phyloP scores from a whole-genome alignment of 2,113 vertebrate genomes.

The Apteryx mantelli region DNA sequence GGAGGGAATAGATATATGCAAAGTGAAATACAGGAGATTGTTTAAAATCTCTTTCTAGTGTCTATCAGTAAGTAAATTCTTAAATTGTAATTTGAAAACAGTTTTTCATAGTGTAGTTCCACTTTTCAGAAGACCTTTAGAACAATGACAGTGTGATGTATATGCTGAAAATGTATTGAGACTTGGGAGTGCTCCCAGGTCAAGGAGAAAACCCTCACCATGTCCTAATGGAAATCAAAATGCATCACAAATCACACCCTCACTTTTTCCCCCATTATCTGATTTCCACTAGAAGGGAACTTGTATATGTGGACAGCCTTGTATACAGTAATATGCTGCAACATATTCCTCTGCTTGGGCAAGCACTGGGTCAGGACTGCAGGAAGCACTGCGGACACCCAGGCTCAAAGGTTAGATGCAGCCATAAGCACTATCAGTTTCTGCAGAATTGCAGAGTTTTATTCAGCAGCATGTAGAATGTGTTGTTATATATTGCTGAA shows the following conservation, averaged over 20 bases:
- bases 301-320: neutral
- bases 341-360: neutral
- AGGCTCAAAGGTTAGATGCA: neutral
- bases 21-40: neutral
- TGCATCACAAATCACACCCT: neutral
- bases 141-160: neutral
- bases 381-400: neutral
- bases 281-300: neutral
- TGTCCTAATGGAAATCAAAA: neutral
- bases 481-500: neutral
- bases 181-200: neutral
- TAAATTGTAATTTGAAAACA: neutral
- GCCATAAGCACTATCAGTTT: neutral
- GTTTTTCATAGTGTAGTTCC: neutral
- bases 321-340: neutral
- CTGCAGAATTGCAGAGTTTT: neutral
- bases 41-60: neutral
- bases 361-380: neutral
- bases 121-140: no score
- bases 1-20: neutral
- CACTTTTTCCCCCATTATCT: neutral
- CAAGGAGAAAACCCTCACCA: neutral
- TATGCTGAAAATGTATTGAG: neutral
- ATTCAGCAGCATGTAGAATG: neutral
- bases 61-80: neutral